Conservation (phyloP, 2,797 vertebrate species). For the Chiloscyllium punctatum region DNA sequence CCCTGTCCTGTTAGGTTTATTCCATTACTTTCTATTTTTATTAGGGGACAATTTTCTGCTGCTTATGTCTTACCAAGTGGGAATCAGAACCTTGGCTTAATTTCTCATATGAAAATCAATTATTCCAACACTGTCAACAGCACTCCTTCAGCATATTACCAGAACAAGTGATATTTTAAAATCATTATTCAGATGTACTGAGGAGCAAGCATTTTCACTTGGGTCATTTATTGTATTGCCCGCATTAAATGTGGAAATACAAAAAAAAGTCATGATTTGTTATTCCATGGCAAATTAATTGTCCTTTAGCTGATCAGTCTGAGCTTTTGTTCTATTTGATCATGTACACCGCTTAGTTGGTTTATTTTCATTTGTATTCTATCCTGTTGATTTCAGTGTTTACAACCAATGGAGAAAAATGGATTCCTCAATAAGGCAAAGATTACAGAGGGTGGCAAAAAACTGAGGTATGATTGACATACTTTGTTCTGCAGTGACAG, state of each 20-base stretch:
- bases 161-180: background rate
- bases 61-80: too few species aligned
- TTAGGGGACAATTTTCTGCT: too few species aligned
- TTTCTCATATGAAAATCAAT: background rate
- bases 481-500: background rate
- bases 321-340: background rate
- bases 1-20: too few species aligned
- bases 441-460: conserved; percentile 85
- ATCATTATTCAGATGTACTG: background rate
- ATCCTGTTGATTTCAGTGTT: conserved; percentile 36
- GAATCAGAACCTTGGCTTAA: background rate
- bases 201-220: background rate
- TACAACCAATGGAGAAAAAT: conserved; percentile 72
- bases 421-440: conserved; percentile 84
- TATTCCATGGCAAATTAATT: background rate
- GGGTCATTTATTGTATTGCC: background rate
- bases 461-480: conserved; percentile 64
- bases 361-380: background rate
- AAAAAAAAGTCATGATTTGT: background rate
- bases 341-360: background rate
- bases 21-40: too few species aligned
- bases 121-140: background rate
- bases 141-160: background rate
- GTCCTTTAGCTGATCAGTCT: background rate
- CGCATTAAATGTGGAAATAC: background rate